A percentile compares a stretch with the other conserved stretches of the same genome.
Evolutionary conservation across 2,888 invertebrate genomes (phyloP).

Genomic region (Drosophila multiciliata): DNA sequence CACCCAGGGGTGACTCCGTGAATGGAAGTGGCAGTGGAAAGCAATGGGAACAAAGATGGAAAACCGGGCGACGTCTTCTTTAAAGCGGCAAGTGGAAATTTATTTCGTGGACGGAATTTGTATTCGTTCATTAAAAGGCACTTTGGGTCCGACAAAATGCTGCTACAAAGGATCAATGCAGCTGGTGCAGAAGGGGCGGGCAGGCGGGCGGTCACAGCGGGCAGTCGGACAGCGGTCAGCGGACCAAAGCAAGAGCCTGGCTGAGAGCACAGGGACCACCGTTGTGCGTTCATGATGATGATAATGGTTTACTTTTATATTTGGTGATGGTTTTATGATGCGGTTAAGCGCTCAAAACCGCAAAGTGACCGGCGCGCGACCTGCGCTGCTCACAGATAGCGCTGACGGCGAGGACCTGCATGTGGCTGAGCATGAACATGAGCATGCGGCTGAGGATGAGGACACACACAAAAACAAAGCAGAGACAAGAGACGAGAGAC

Average conservation of each 20-base stretch:
- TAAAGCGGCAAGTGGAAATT: constrained; percentile 46
- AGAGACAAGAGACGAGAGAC: constrained; percentile 6
- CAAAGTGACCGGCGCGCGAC: constrained; percentile 72
- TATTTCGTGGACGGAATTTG: constrained; percentile 22
- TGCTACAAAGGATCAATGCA: constrained; percentile 55
- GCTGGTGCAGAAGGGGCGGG: constrained; percentile 37
- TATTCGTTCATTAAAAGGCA: constrained; percentile 59
- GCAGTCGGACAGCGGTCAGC: neutral
- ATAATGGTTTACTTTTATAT: constrained; percentile 78
- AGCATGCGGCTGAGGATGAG: neutral
- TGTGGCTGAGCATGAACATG: neutral
- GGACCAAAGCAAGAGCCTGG: constrained; percentile 18
- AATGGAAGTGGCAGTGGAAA: constrained; percentile 29
- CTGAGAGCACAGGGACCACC: constrained; percentile 49
- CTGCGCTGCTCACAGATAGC: constrained; percentile 18
- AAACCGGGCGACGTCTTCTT: constrained; percentile 20
- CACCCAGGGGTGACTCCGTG: constrained; percentile 6
- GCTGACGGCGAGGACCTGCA: constrained; percentile 4
- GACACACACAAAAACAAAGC: constrained; percentile 3
- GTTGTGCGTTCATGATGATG: constrained; percentile 72
- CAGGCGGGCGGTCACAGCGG: constrained; percentile 28
- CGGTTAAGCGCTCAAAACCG: constrained; percentile 79
- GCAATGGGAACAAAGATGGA: constrained; percentile 13
- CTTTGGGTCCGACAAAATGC: constrained; percentile 24
- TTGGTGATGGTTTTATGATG: constrained; percentile 79